These are phyloP conservation scores for Darevskia nairensis DNA, from an alignment of 2,797 vertebrate genomes.

Conservation along the genomic window DNA sequence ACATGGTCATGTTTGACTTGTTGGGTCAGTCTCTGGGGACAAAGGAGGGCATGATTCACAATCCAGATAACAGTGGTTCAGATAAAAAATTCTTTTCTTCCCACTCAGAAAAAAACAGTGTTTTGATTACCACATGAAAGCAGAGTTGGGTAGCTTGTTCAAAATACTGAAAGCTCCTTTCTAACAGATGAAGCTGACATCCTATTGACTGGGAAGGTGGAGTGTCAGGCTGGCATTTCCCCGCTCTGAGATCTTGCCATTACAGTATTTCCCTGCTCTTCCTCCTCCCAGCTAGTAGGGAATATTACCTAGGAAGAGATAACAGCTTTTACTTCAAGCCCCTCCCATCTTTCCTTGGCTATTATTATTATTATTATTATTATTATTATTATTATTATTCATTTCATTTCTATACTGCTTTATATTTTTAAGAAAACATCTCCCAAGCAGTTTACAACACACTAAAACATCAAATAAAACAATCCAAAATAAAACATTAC, in stretches of 20 bases:
- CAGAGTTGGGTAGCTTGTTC: background rate
- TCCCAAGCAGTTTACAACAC: no score
- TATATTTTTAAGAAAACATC: no score
- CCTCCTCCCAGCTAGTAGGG: background rate
- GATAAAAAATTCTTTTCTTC: background rate
- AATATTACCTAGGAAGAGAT: background rate
- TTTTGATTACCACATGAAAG: conserved; percentile 2
- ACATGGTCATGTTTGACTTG: background rate
- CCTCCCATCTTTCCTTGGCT: background rate
- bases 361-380: no score
- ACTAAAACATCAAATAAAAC: no score
- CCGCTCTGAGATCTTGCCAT: background rate
- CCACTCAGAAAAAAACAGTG: background rate
- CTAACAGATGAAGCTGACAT: background rate
- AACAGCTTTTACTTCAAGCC: background rate
- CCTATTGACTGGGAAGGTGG: background rate
- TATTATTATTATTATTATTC: no score
- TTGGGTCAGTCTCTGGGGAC: background rate
- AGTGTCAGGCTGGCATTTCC: background rate
- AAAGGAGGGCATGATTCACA: background rate
- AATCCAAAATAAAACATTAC: no score
- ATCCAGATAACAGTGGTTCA: background rate
- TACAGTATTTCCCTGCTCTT: background rate
- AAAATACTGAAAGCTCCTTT: background rate
- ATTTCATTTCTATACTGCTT: no score